Evolutionary conservation across 2,888 invertebrate species (phyloP), one percentile per base, ranked within the genome.

Genomic region (Drosophila nr. perissopoda): DNA sequence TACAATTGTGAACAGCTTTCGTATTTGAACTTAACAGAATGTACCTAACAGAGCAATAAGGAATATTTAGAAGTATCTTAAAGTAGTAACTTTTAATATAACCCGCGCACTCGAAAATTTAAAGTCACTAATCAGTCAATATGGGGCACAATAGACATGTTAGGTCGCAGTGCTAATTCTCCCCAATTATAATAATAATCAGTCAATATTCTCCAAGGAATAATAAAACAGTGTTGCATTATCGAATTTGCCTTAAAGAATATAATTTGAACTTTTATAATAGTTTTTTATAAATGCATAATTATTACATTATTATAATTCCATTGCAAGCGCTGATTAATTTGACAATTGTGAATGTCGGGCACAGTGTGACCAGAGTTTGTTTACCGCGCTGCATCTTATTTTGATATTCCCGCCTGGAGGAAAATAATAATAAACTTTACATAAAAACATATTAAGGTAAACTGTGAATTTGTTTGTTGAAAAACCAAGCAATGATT

Each of bases 321-420:
- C 16, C 2, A 25, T 46, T 46, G 16, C 7, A 25, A 46, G 13
- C 46, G 46, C 7, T 16, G 13, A 27, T 34, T 36, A 13, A 34
- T 29, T 65, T 16, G 6, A n/a, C 4, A 36, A 11, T 7, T 11
- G 27, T 13, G 13, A 29, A 29, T 53, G 42, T 7, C 36, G 4
- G 18, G 11, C 2, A 27, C 5, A 63, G 81, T 77, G 74, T 77
- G 81, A 62, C 78, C 79, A 68, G 40, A 25, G 10, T 6, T 10
- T 7, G 10, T n/a, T 69, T 25, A 61, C 21, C 29, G 63, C 70
- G 10, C 49, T 70, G 78, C 63, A 53, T 78, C 61, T 38, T 57
- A 60, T 79, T 79, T 81, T 79, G 52, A 81, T 65, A 66, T 81
- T 74, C 74, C 77, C 79, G 79, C 79, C 74, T 67, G 65, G 59